phyloP scores from a whole-genome alignment of 2,888 invertebrate species.

The Schizaphis graminum region DNA sequence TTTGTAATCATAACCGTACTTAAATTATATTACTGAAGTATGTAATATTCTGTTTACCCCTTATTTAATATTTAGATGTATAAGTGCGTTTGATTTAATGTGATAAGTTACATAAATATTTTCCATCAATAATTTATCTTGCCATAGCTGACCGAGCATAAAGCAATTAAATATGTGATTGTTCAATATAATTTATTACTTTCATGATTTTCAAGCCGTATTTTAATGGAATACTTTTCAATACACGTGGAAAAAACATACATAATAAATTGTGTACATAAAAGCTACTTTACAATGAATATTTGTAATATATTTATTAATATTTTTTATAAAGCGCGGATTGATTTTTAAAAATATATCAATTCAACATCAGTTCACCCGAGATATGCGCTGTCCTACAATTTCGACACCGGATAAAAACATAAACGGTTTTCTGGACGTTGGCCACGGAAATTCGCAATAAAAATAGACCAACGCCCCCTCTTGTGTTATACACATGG shows the following conservation, averaged over 20 bases:
- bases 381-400: background rate
- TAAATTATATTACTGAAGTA: background rate
- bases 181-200: background rate
- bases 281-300: background rate
- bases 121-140: constrained; percentile 13
- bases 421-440: constrained; percentile 34
- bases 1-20: background rate
- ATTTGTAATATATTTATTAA: background rate
- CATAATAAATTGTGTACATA: background rate
- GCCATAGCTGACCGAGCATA: background rate
- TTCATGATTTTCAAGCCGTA: background rate
- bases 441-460: constrained; percentile 47
- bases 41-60: background rate
- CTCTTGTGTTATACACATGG: constrained; percentile 36
- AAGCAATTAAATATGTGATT: background rate
- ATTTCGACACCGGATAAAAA: constrained; percentile 47
- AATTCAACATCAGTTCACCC: background rate
- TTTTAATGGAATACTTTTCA: background rate
- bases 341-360: constrained; percentile 22
- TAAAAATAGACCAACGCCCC: constrained; percentile 60
- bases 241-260: background rate
- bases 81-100: background rate
- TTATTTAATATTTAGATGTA: background rate
- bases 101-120: constrained; percentile 1
- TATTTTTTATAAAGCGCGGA: background rate